A percentile compares a stretch with the other conserved stretches of the same genome.
Conservation (phyloP, 2,797 vertebrate genomes). For the Myotis daubentonii region DNA sequence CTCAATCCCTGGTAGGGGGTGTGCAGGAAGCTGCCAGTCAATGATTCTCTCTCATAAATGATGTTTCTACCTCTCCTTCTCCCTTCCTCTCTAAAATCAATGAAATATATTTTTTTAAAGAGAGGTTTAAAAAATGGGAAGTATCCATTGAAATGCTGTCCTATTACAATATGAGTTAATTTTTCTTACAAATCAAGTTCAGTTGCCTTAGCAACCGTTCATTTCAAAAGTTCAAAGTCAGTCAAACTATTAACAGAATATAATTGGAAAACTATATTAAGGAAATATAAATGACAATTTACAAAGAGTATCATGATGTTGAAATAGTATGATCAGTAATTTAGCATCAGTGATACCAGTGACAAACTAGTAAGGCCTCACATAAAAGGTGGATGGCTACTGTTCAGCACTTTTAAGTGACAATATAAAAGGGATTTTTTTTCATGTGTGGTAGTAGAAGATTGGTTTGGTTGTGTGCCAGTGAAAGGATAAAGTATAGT, state of each 20-base stretch:
- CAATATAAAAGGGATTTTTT: neutral
- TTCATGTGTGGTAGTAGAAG: neutral
- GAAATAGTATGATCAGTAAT: constrained; percentile 38
- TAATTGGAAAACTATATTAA: constrained; percentile 45
- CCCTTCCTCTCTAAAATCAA: neutral
- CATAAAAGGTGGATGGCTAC: neutral
- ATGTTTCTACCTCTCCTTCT: neutral
- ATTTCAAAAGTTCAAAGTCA: constrained; percentile 64
- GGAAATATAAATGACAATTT: constrained; percentile 31
- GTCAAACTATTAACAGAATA: constrained; percentile 41
- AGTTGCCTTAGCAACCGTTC: constrained; percentile 58
- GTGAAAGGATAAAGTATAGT: neutral
- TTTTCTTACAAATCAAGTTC: constrained; percentile 60
- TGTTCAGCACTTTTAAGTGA: neutral
- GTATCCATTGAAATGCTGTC: neutral
- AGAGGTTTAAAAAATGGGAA: constrained; percentile 5
- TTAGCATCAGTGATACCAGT: neutral
- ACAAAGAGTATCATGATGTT: constrained; percentile 39
- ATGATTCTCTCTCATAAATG: neutral
- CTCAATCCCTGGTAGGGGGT: neutral
- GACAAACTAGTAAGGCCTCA: neutral
- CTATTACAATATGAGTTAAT: constrained; percentile 25
- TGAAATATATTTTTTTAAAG: neutral
- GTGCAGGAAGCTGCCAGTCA: neutral
- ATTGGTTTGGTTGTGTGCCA: neutral